A percentile compares a stretch with the other conserved stretches of the same genome.
Evolutionary conservation across 2,797 vertebrate genomes (phyloP).

Genomic region (Lagodon rhomboides): DNA sequence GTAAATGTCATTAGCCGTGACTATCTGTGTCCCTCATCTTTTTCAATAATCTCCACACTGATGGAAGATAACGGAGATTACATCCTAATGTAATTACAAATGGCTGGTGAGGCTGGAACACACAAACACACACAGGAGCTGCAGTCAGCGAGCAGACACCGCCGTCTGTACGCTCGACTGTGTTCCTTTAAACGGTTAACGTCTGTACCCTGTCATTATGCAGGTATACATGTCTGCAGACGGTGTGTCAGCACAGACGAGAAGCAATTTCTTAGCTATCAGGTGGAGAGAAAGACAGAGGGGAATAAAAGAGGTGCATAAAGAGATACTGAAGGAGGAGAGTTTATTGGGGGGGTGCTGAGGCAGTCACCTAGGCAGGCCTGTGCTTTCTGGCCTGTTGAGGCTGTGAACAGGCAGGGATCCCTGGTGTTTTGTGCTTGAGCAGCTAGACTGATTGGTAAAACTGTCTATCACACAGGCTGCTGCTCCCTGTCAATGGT

Average conservation of each 20-base stretch:
- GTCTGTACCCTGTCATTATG: slow-evolving; percentile 39
- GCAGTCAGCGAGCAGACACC: not conserved
- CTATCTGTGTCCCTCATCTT: slow-evolving; percentile 65
- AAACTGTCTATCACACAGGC: slow-evolving; percentile 79
- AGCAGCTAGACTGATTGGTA: slow-evolving; percentile 80
- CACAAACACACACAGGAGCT: not conserved
- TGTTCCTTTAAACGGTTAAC: slow-evolving; percentile 30
- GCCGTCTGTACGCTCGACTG: not conserved
- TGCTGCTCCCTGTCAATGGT: slow-evolving; percentile 71
- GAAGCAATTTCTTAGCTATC: slow-evolving; percentile 24
- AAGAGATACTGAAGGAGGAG: slow-evolving; percentile 25
- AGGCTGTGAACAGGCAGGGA: slow-evolving; percentile 73
- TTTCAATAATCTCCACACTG: slow-evolving; percentile 60
- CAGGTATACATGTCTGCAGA: slow-evolving; percentile 40
- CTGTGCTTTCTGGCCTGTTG: slow-evolving; percentile 67
- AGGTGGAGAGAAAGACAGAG: slow-evolving; percentile 18
- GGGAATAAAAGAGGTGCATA: slow-evolving; percentile 21
- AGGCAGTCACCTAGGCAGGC: slow-evolving; percentile 63
- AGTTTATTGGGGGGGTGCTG: slow-evolving; percentile 20
- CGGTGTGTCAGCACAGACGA: slow-evolving; percentile 32
- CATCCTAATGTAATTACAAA: slow-evolving; percentile 68
- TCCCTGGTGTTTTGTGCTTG: slow-evolving; percentile 78
- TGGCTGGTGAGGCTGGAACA: slow-evolving; percentile 40
- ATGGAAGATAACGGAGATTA: slow-evolving; percentile 74
- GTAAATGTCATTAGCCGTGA: slow-evolving; percentile 64